Conservation (phyloP, 53 echinoderm and acorn worm genomes). For the Glandiceps talaboti region DNA sequence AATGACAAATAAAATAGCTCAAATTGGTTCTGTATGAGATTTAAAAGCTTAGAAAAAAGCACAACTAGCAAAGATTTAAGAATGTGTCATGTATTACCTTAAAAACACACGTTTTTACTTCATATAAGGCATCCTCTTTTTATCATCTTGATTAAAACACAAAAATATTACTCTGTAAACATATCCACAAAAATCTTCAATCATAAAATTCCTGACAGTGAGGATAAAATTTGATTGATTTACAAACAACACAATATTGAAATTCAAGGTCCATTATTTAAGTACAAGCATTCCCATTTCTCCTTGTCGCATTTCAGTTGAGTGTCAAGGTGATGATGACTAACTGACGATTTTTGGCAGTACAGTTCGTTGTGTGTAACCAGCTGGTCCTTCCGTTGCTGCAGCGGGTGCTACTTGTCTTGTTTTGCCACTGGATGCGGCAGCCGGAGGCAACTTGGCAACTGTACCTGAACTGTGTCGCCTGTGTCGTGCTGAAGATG, state of each 20-base stretch:
- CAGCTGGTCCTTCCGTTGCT: constrained; percentile 20
- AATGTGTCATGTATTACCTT: too few species aligned
- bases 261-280: not conserved
- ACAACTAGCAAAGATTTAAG: too few species aligned
- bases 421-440: constrained; percentile 59
- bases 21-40: too few species aligned
- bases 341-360: constrained; percentile 98
- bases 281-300: not conserved
- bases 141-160: too few species aligned
- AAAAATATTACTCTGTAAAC: not conserved
- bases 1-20: too few species aligned
- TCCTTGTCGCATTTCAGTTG: not conserved
- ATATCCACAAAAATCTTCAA: not conserved
- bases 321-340: not conserved
- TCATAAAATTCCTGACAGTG: not conserved
- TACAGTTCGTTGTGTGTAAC: constrained; percentile 61
- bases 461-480: constrained; percentile 78
- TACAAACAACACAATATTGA: not conserved
- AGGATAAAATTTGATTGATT: not conserved
- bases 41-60: too few species aligned
- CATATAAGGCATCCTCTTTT: too few species aligned
- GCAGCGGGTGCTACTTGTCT: constrained; percentile 24
- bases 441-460: constrained; percentile 88
- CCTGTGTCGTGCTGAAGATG: constrained; percentile 87
- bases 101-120: too few species aligned